Conservation (phyloP, 2,113 vertebrate species). For the Urocolius indicus region DNA sequence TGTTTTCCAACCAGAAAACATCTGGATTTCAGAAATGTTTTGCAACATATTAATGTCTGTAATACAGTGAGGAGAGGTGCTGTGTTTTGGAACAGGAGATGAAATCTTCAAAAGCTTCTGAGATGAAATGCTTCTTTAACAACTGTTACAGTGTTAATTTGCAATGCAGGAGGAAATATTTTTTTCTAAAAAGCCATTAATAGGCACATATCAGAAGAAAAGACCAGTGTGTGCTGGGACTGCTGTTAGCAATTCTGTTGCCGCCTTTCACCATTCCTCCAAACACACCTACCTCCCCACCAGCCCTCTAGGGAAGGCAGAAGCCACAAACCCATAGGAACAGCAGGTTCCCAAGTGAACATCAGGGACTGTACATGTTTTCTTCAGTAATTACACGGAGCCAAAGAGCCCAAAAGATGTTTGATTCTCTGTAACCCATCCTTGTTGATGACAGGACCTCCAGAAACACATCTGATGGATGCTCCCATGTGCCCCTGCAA, state of each 20-base stretch:
- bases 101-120: not conserved
- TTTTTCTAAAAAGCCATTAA: not conserved
- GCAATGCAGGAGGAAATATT: not conserved
- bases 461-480: not conserved
- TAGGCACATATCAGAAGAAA: not conserved
- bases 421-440: not conserved
- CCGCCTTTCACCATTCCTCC: not conserved
- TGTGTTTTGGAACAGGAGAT: not conserved
- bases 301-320: not conserved
- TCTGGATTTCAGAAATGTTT: not conserved
- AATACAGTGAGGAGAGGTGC: not conserved
- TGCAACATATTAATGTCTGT: not conserved
- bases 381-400: not conserved
- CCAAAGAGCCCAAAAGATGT: not conserved
- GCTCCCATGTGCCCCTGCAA: fast-evolving
- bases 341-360: not conserved
- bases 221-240: not conserved
- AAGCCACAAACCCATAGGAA: not conserved
- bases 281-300: not conserved
- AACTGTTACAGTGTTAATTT: not conserved
- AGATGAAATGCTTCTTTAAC: not conserved
- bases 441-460: fast-evolving
- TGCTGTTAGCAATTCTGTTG: not conserved
- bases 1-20: not conserved
- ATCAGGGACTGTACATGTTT: fast-evolving